Percentiles rank a stretch among this genome's conserved stretches.
These are phyloP conservation scores for Polypterus bichir DNA, from an alignment of 2,113 vertebrate genomes.

Conservation along the genomic window DNA sequence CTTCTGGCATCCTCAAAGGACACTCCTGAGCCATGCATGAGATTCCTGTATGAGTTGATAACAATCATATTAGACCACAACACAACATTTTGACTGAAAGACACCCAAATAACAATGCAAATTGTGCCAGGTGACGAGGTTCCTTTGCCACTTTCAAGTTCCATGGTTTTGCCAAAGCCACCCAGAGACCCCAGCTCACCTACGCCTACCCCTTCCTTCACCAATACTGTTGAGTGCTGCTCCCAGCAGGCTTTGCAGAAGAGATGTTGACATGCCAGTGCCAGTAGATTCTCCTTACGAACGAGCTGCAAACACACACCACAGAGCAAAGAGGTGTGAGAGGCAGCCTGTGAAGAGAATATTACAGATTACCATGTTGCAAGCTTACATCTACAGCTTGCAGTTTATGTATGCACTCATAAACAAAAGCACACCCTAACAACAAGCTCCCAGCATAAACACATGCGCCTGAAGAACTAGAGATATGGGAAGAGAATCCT, in stretches of 20 bases:
- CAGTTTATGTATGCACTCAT: neutral
- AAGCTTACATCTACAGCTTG: neutral
- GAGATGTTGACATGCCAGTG: constrained; percentile 90
- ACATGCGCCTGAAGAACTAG: neutral
- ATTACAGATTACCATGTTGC: neutral
- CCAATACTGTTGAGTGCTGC: constrained; percentile 91
- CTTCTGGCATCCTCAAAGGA: constrained; percentile 83
- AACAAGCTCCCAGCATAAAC: neutral
- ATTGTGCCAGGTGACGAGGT: neutral
- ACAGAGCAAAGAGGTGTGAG: constrained; percentile 79
- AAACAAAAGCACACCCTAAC: neutral
- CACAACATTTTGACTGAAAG: constrained; percentile 19
- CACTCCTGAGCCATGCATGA: constrained; percentile 98
- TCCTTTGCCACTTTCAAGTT: neutral
- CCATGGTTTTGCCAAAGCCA: constrained; percentile 8
- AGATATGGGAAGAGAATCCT: constrained; percentile 7
- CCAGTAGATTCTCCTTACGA: constrained; percentile 79
- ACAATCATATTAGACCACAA: neutral
- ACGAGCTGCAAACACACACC: constrained; percentile 96
- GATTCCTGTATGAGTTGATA: constrained; percentile 66
- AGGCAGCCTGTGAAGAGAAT: constrained; percentile 31
- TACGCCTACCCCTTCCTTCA: constrained; percentile 91
- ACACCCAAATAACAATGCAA: constrained; percentile 6
- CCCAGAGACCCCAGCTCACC: constrained; percentile 58
- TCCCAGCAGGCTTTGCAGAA: constrained; percentile 98